Conservation (phyloP, 2,797 vertebrate species). For the Lutjanus campechanus region DNA sequence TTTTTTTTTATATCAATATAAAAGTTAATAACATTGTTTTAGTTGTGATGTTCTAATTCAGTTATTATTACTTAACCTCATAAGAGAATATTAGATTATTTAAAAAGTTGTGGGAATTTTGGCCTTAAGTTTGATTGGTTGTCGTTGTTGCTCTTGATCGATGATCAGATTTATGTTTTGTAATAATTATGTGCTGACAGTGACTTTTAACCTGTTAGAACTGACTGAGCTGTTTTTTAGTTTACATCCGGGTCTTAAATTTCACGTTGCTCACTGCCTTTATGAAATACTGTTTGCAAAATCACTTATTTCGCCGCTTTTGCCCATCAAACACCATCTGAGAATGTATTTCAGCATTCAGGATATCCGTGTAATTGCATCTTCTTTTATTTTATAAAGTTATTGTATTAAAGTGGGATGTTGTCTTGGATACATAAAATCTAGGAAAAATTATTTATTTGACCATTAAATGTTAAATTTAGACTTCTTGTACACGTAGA, state of each 20-base stretch:
- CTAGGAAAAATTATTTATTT: conserved; percentile 50
- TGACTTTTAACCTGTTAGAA: conserved; percentile 24
- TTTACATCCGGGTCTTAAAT: conserved; percentile 62
- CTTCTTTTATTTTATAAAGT: conserved; percentile 16
- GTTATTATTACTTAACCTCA: conserved; percentile 5
- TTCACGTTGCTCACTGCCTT: conserved; percentile 59
- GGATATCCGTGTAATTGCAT: conserved; percentile 25
- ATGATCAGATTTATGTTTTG: conserved; percentile 24
- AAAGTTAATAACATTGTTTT: conserved; percentile 21
- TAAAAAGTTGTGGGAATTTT: conserved; percentile 42
- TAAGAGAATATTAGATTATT: conserved; percentile 42
- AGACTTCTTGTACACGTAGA: conserved; percentile 20
- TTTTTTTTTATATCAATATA: neutral
- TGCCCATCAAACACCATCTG: conserved; percentile 45
- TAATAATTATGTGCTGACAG: conserved; percentile 24
- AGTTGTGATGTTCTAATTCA: conserved; percentile 32
- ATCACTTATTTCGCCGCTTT: conserved; percentile 31
- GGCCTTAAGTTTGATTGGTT: conserved; percentile 66
- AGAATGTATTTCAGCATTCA: conserved; percentile 75
- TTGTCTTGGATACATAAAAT: conserved; percentile 33
- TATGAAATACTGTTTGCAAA: conserved; percentile 8
- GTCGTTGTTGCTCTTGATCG: conserved; percentile 24
- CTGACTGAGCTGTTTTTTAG: conserved; percentile 29
- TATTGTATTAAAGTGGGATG: conserved; percentile 34
- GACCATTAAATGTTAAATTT: conserved; percentile 39